Percentiles rank a stretch among this genome's conserved stretches.
Conservation (phyloP, 2,113 vertebrate genomes). For the Chauna torquata region DNA sequence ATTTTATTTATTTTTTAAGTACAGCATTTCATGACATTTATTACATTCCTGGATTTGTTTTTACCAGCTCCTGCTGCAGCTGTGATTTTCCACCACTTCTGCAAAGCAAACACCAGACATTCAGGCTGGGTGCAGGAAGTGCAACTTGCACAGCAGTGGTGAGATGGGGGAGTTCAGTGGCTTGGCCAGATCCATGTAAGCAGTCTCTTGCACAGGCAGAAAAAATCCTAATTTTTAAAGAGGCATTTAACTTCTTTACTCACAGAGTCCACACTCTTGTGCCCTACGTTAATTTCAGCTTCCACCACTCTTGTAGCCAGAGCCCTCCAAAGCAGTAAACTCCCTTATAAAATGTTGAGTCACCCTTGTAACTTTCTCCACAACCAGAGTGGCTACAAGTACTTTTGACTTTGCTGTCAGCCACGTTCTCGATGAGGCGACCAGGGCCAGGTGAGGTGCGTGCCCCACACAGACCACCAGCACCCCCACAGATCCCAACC, state of each 20-base stretch:
- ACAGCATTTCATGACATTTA: not conserved
- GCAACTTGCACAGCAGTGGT: too few relatives aligned
- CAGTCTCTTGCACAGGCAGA: not conserved
- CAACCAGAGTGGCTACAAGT: accelerated
- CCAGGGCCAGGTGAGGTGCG: accelerated
- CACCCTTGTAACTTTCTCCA: not conserved
- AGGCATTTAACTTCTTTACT: not conserved
- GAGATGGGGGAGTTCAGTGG: not conserved
- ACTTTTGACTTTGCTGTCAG: not conserved
- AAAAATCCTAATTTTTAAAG: not conserved
- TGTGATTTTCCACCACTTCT: not conserved
- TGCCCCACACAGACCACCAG: not conserved
- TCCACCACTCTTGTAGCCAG: not conserved
- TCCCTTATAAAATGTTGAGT: too few relatives aligned
- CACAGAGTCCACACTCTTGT: accelerated
- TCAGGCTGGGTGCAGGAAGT: not conserved
- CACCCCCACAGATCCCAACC: not conserved
- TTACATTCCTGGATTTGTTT: accelerated
- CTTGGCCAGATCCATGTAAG: not conserved
- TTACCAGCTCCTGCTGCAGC: not conserved
- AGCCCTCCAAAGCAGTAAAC: not conserved
- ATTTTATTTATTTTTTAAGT: not conserved
- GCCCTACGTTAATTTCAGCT: not conserved
- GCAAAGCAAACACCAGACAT: accelerated
- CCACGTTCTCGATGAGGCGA: not conserved